Conservation (phyloP, 2,797 vertebrate genomes). For the Acipenser oxyrinchus region DNA sequence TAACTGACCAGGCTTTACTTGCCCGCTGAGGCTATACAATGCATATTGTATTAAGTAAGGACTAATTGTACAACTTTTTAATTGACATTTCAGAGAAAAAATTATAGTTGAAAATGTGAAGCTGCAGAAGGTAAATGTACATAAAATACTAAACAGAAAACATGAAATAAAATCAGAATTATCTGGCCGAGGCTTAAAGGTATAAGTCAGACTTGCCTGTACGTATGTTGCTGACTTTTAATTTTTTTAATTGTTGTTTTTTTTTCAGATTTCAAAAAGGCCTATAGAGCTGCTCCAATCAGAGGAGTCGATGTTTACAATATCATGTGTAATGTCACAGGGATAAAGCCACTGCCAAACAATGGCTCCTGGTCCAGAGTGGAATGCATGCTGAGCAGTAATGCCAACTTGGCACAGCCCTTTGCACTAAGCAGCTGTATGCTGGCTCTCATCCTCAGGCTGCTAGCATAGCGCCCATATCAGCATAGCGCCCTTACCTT, state of each 20-base stretch:
- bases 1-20: no score
- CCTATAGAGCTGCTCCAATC: slow-evolving; percentile 70
- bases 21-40: no score
- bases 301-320: slow-evolving; percentile 84
- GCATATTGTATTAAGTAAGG: no score
- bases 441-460: slow-evolving; percentile 37
- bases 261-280: slow-evolving; percentile 75
- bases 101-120: no score
- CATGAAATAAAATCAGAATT: no score
- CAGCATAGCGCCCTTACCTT: slow-evolving; percentile 14
- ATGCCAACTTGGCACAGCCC: slow-evolving; percentile 12
- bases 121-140: no score
- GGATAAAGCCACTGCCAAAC: slow-evolving; percentile 75
- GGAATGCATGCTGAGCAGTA: slow-evolving; percentile 61
- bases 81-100: no score
- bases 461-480: slow-evolving; percentile 19
- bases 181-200: no score
- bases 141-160: no score
- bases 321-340: slow-evolving; percentile 73
- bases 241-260: slow-evolving; percentile 20
- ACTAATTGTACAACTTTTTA: no score
- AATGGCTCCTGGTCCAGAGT: slow-evolving; percentile 92
- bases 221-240: background rate
- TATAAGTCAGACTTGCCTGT: no score
- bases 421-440: slow-evolving; percentile 8